These are phyloP conservation scores for Poeciliopsis paucimaculata DNA, from an alignment of 2,797 vertebrate genomes.

Conservation along the genomic window DNA sequence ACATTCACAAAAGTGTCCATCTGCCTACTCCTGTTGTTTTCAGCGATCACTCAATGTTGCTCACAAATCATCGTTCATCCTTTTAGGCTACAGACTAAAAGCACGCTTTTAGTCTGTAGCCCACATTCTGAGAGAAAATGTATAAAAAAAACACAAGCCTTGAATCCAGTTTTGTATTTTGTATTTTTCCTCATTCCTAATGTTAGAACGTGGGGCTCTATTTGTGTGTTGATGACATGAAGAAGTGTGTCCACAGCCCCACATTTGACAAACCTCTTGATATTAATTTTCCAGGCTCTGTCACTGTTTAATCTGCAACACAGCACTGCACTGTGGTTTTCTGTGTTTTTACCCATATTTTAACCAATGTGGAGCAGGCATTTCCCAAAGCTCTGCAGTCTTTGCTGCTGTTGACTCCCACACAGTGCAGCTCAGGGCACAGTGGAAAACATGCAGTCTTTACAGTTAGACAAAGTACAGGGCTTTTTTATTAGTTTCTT, in stretches of 20 bases:
- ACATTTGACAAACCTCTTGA: conserved; percentile 16
- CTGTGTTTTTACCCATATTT: conserved; percentile 25
- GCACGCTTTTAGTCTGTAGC: conserved; percentile 2
- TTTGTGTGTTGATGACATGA: conserved; percentile 19
- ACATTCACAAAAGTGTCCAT: conserved; percentile 25
- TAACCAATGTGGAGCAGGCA: conserved; percentile 23
- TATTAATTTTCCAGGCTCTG: conserved; percentile 15
- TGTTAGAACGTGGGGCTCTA: conserved; percentile 8
- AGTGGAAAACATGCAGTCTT: background rate
- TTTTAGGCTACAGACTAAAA: too few species aligned
- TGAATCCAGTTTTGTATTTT: conserved; percentile 5
- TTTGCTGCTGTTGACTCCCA: conserved; percentile 24
- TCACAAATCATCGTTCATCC: conserved; percentile 17
- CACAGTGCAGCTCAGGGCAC: conserved; percentile 2
- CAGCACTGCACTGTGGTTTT: conserved; percentile 14
- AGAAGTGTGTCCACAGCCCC: conserved; percentile 5
- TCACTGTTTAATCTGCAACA: conserved; percentile 30
- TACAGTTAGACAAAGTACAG: conserved; percentile 3
- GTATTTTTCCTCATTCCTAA: conserved; percentile 7
- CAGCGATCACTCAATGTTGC: conserved; percentile 16
- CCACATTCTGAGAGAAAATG: conserved; percentile 8
- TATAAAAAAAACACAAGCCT: background rate
- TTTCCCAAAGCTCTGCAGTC: conserved; percentile 7
- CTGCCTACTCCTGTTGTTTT: conserved; percentile 25
- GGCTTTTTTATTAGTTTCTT: background rate